phyloP scores from a whole-genome alignment of 2,113 vertebrate species.

The Ciconia maguari region DNA sequence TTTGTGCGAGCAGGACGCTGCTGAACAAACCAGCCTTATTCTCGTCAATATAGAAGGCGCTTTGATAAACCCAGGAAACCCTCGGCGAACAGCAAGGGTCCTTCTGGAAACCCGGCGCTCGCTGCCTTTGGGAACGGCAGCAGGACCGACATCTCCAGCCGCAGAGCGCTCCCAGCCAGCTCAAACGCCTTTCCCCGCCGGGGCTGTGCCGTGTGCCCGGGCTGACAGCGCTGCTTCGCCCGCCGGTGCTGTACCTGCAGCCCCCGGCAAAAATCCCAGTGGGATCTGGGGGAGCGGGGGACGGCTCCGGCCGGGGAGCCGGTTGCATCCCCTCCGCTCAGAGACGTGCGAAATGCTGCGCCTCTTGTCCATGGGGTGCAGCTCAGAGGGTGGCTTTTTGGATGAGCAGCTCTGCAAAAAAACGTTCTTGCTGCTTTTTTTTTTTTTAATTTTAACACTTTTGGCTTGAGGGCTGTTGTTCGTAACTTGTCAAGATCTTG shows the following conservation, averaged over 20 bases:
- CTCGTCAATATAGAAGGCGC: not conserved
- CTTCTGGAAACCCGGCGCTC: not conserved
- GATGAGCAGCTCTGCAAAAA: not conserved
- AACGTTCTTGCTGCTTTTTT: not conserved
- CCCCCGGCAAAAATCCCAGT: not conserved
- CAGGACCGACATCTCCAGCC: not conserved
- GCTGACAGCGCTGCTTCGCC: fast-evolving
- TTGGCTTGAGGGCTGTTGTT: conserved; percentile 41
- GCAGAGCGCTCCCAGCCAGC: not conserved
- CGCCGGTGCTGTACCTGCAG: fast-evolving
- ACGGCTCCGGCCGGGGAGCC: not conserved
- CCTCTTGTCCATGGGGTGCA: not conserved
- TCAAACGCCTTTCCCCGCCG: fast-evolving
- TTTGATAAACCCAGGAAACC: conserved; percentile 33
- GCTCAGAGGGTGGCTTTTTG: not conserved
- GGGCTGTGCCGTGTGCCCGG: not conserved
- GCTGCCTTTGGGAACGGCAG: not conserved
- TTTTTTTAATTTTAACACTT: conserved; percentile 17
- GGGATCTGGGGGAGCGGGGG: not conserved
- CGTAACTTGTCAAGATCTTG: conserved; percentile 58
- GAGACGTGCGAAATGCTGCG: fast-evolving
- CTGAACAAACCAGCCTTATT: conserved; percentile 20
- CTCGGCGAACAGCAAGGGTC: not conserved
- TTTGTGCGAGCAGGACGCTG: not conserved
- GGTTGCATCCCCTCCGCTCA: not conserved